Evolutionary conservation across 2,113 vertebrate genomes (phyloP).

Genomic region (Bucco capensis): DNA sequence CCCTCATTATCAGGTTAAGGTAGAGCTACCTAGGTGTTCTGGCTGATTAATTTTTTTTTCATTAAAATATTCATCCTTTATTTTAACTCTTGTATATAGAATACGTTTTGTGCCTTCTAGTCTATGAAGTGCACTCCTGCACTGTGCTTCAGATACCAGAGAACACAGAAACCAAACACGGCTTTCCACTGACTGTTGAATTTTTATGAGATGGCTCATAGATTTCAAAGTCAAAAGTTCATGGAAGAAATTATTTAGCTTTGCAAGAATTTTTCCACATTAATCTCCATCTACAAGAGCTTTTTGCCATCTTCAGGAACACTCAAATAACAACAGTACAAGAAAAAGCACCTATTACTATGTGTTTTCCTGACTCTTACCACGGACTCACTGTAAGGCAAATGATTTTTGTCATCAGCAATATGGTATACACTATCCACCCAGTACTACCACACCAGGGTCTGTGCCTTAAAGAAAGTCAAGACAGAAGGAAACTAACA

Average conservation of each 20-base stretch:
- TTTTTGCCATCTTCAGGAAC: background rate
- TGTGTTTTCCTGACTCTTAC: background rate
- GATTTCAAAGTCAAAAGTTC: background rate
- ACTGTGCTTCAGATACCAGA: background rate
- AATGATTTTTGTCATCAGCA: background rate
- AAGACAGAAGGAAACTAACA: background rate
- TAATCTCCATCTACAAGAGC: background rate
- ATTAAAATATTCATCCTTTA: background rate
- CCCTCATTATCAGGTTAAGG: background rate
- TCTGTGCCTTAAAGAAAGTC: background rate
- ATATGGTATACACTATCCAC: background rate
- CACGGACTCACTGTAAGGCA: background rate
- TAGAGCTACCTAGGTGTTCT: background rate
- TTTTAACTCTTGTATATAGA: background rate
- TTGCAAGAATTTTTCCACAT: background rate
- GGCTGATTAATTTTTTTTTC: background rate
- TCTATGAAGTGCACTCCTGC: background rate
- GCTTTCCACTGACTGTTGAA: background rate
- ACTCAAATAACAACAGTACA: background rate
- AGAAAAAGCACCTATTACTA: background rate
- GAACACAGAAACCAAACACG: background rate
- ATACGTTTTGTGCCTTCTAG: background rate
- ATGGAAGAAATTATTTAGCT: background rate
- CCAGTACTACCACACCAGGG: background rate
- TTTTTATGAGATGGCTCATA: background rate